Evolutionary conservation across 1,140 invertebrate species (phyloP).

Genomic region (Orchestia grillus): DNA sequence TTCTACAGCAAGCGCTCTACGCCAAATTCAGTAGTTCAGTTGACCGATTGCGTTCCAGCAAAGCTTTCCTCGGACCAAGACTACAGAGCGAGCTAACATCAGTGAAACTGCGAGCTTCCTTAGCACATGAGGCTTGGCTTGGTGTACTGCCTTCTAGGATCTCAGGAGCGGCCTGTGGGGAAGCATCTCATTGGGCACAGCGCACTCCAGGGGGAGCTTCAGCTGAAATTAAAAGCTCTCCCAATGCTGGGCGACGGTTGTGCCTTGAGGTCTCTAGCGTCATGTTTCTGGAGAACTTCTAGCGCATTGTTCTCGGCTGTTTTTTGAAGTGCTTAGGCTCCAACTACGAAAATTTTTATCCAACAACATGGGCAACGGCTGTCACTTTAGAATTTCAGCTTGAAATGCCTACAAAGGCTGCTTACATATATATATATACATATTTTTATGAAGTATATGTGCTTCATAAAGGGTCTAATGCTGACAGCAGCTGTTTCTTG

Average conservation of each 20-base stretch:
- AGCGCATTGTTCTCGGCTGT: too few relatives aligned
- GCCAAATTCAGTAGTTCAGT: not conserved
- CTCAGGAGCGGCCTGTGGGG: not conserved
- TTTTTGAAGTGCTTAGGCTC: too few relatives aligned
- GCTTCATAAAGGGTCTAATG: too few relatives aligned
- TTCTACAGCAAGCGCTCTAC: not conserved
- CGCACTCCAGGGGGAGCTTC: not conserved
- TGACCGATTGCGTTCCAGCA: not conserved
- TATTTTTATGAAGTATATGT: too few relatives aligned
- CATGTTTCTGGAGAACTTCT: too few relatives aligned
- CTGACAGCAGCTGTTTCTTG: too few relatives aligned
- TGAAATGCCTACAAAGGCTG: too few relatives aligned
- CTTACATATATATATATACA: too few relatives aligned
- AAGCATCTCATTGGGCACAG: not conserved
- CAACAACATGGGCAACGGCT: too few relatives aligned
- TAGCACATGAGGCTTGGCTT: not conserved
- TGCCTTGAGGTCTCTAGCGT: too few relatives aligned
- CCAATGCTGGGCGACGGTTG: not conserved
- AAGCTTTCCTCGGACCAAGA: not conserved
- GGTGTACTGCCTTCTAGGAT: not conserved
- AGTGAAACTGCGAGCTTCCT: not conserved
- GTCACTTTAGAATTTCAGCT: too few relatives aligned
- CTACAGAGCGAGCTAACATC: not conserved
- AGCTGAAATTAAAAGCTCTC: not conserved
- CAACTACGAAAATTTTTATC: too few relatives aligned